These are phyloP conservation scores for Neotragus moschatus DNA, from an alignment of 2,113 vertebrate genomes.

Conservation along the genomic window DNA sequence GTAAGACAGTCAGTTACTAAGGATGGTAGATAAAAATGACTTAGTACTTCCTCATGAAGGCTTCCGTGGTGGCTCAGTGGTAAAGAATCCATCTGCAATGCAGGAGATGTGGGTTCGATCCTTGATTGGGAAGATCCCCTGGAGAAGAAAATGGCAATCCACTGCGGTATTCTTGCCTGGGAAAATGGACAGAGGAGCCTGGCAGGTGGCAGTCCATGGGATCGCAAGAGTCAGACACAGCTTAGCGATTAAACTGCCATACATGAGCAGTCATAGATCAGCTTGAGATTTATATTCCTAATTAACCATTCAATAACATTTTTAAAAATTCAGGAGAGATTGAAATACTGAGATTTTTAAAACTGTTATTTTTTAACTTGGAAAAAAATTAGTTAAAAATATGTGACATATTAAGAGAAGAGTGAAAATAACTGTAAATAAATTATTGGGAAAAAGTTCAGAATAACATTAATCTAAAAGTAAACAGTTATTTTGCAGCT, in stretches of 20 bases:
- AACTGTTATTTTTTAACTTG: background rate
- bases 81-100: background rate
- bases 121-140: background rate
- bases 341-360: background rate
- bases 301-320: background rate
- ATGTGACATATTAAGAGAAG: background rate
- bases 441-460: background rate
- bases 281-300: constrained; percentile 47
- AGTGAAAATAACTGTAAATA: constrained; percentile 3
- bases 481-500: background rate
- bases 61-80: background rate
- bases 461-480: constrained; percentile 13
- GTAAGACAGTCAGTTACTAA: constrained; percentile 57
- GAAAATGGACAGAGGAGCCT: background rate
- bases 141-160: background rate
- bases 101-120: background rate
- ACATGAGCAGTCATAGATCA: constrained; percentile 22
- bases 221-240: background rate
- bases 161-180: background rate
- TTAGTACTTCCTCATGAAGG: constrained; percentile 44
- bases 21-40: constrained; percentile 59
- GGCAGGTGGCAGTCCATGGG: fast-evolving
- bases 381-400: constrained; percentile 1
- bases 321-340: background rate
- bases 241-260: background rate